Evolutionary conservation across 2,113 vertebrate species (phyloP), one percentile per base, ranked within the genome.

Genomic region (Heliornis fulica): DNA sequence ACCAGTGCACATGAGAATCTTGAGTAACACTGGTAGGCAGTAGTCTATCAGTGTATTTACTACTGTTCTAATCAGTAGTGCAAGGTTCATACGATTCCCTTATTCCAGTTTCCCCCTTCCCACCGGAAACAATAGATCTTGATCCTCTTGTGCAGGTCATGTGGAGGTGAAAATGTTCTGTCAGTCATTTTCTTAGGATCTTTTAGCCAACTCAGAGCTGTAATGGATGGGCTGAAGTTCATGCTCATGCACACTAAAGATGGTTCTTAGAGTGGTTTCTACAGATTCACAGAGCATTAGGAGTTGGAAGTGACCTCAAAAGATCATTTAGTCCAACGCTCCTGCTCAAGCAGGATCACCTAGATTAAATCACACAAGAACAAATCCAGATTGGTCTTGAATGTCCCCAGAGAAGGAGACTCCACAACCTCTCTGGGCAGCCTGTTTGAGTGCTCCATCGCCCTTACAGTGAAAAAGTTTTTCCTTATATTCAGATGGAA

Each of bases 211-310:
- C 18, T 91, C 4, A 13, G 2, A 13, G 40, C 77, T 96, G 59
- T 65, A 84, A 90, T 65, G 72, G 56, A 83, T 84, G 66, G 96
- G 82, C 64, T 84, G 85, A 70, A 93, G 82, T 90, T 93, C 79
- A 78, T 26, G 29, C 80, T 93, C 87, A 57, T 45, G 89, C 26
- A 77, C 45, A 34, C 50, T 74, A 77, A 71, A 93, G 29, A 36
- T 89, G 75, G 41, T 82, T 87, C 91, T 93, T 59, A 48, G 25
- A 53, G 65, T 64, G 46, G 28, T 6, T 90, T 84, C 79, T 89
- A 61, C n/a, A n/a, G n/a, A n/a, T n/a, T n/a, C n/a, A n/a, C n/a
- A n/a, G n/a, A n/a, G n/a, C n/a, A n/a, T n/a, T n/a, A n/a, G n/a
- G n/a, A n/a, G n/a, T n/a, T n/a, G n/a, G n/a, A n/a, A n/a, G n/a